Percentiles rank a stretch among this genome's conserved stretches.
Evolutionary conservation across 2,113 vertebrate species (phyloP).

Genomic region (Cygnus atratus): DNA sequence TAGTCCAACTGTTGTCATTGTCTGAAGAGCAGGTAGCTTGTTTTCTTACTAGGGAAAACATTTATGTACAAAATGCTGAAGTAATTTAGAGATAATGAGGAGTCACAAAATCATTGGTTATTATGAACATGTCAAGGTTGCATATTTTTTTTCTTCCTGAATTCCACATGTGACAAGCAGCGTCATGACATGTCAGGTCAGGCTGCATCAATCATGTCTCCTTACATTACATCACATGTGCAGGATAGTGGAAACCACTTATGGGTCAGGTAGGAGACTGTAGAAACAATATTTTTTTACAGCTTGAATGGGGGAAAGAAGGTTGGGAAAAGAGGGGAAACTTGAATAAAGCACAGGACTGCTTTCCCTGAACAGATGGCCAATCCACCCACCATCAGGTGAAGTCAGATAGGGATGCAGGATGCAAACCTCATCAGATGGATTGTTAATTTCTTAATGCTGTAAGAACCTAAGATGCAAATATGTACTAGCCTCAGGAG

Average conservation of each 20-base stretch:
- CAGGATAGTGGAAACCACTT: background rate
- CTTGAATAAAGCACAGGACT: background rate
- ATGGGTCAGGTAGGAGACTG: background rate
- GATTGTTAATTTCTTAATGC: background rate
- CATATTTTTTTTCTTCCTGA: slow-evolving; percentile 18
- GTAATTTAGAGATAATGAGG: background rate
- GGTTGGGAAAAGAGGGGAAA: background rate
- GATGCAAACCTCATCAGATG: background rate
- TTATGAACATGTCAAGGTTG: background rate
- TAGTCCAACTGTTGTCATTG: background rate
- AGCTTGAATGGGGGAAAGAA: background rate
- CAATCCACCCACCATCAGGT: slow-evolving; percentile 11
- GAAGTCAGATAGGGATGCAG: slow-evolving; percentile 13
- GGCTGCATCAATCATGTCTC: slow-evolving; percentile 57
- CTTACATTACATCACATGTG: background rate
- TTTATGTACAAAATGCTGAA: background rate
- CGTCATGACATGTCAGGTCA: slow-evolving; percentile 47
- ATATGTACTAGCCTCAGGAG: background rate
- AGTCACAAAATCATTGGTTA: background rate
- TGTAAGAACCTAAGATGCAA: background rate
- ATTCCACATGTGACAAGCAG: slow-evolving; percentile 46
- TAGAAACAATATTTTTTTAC: background rate
- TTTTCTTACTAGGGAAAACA: background rate
- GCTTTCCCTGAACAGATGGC: background rate
- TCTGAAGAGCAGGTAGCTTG: background rate